Base-by-base conservation (phyloP, 2,888 invertebrate species). In the Therioaphis trifolii region DNA sequence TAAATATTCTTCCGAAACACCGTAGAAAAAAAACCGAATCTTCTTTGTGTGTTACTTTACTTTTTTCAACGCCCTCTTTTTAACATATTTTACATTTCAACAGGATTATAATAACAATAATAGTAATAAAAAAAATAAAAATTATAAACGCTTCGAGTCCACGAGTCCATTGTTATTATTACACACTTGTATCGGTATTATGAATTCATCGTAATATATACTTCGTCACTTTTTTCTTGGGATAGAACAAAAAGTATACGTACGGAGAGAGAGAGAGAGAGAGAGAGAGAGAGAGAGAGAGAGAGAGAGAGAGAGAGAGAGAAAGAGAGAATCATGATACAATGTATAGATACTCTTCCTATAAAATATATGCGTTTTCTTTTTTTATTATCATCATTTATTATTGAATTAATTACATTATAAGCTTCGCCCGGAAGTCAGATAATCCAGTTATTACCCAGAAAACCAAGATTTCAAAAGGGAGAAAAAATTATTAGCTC, bases 21-120 rank as follows among this genome's bases (percentile, higher is more conserved):
- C n/a, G 4, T 18, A 75, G 35, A 74, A 21, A 72, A 55, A 55
- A 74, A 21, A 40, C 27, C 29, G 2, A 18, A 77, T 21, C 77
- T 35, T 68, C 35, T 68, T 66, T 24, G 66, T 27, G 12, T 68
- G 15, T 63, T 52, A 4, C 24, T 35, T 52, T 24, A 2, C 27
- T 78, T 74, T 74, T 55, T 63, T 77, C 40, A 40, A 78, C 68
- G 78, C 77, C 77, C 66, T 68, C 66, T 24, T 52, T 77, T 61
- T 29, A 68, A 52, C 68, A 78, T 68, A 68, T 68, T 78, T 68
- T 78, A 52, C 52, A 40, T 78, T 52, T 78, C 40, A 78, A 68
- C 52, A 68, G 68, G 24, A 52, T 68, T 52, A 52, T 52, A 78
- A 78, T 78, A 78, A 78, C 18, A 66, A 78, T 49, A 68, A 78